Evolutionary conservation across 2,113 vertebrate genomes (phyloP).

Genomic region (Hipposideros armiger): DNA sequence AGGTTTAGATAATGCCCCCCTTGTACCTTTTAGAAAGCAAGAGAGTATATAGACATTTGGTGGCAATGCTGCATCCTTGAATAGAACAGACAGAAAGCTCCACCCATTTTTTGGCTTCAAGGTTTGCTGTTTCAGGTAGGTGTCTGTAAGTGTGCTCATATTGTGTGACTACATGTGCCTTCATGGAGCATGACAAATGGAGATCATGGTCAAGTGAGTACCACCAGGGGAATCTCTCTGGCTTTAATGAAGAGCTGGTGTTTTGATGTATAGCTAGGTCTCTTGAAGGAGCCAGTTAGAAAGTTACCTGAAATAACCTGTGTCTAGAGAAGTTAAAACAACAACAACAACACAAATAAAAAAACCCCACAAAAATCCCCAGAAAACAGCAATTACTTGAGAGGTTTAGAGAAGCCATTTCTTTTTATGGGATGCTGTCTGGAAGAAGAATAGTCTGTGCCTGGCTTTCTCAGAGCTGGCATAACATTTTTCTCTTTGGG

Average conservation of each 20-base stretch:
- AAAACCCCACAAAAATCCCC: no score
- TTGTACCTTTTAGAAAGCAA: slow-evolving; percentile 52
- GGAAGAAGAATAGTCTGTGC: slow-evolving; percentile 53
- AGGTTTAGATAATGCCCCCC: slow-evolving; percentile 24
- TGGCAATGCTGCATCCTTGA: slow-evolving; percentile 15
- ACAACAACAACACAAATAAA: background rate
- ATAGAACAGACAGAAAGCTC: slow-evolving; percentile 20
- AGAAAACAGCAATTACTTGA: slow-evolving; percentile 50
- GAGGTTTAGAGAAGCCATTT: slow-evolving; percentile 59
- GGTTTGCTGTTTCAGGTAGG: background rate
- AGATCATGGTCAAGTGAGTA: background rate
- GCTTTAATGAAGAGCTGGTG: slow-evolving; percentile 46
- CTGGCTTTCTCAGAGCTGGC: slow-evolving; percentile 55
- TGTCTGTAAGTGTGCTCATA: background rate
- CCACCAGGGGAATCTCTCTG: background rate
- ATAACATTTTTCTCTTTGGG: slow-evolving; percentile 57
- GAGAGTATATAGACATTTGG: background rate
- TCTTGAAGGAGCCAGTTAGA: slow-evolving; percentile 51
- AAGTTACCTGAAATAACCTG: slow-evolving; percentile 58
- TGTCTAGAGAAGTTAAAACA: slow-evolving; percentile 35
- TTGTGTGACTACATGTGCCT: background rate
- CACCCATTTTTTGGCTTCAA: slow-evolving; percentile 13
- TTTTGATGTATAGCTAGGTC: slow-evolving; percentile 27
- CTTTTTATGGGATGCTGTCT: slow-evolving; percentile 69
- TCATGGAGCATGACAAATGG: background rate